Percentiles rank a stretch among this genome's conserved stretches.
phyloP scores from a whole-genome alignment of 2,797 vertebrate species.

The Melanotaenia nigrans region DNA sequence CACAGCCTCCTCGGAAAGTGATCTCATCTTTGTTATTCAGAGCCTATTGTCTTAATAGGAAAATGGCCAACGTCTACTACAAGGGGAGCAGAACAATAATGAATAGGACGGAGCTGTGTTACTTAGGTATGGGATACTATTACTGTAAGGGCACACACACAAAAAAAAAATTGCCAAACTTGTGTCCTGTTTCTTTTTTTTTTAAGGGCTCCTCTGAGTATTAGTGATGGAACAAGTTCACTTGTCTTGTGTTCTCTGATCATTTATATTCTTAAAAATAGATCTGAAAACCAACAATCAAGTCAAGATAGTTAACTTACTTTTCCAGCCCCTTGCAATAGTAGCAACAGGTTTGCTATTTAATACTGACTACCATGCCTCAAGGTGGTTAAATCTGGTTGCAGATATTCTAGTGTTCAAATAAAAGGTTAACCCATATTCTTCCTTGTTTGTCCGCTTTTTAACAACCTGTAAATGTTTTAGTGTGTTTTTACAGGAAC shows the following conservation, averaged over 20 bases:
- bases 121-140: constrained; percentile 29
- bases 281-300: not conserved
- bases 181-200: constrained; percentile 13
- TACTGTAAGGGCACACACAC: constrained; percentile 16
- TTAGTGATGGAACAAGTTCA: constrained; percentile 7
- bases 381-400: not conserved
- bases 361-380: not conserved
- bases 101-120: constrained; percentile 33
- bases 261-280: constrained; percentile 18
- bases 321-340: not conserved
- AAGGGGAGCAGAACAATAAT: constrained; percentile 11
- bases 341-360: not conserved
- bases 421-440: not conserved
- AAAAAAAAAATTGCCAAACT: constrained; percentile 15
- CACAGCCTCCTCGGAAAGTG: constrained; percentile 42
- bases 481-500: not conserved
- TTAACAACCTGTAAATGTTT: not conserved
- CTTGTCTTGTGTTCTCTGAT: constrained; percentile 14
- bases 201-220: constrained; percentile 19
- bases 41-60: constrained; percentile 47
- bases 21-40: constrained; percentile 53
- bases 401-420: not conserved
- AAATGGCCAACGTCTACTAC: constrained; percentile 23
- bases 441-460: not conserved
- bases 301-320: not conserved